phyloP scores from a whole-genome alignment of 2,797 vertebrate species.

The Gambusia yucatana region DNA sequence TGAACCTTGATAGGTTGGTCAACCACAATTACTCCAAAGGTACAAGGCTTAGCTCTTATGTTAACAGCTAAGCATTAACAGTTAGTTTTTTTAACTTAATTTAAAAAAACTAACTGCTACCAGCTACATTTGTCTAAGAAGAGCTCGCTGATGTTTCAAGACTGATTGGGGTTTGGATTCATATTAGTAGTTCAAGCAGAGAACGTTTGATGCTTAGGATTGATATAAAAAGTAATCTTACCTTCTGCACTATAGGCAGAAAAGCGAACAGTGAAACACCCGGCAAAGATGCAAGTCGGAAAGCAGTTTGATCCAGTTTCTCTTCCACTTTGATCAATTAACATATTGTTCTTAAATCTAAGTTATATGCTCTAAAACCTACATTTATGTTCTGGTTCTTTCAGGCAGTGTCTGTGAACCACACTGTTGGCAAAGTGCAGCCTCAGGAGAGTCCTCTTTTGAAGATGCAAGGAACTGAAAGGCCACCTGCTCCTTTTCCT shows the following conservation, averaged over 20 bases:
- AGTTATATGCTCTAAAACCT: background rate
- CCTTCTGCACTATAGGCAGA: background rate
- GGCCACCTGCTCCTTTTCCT: constrained; percentile 63
- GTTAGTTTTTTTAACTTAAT: no score
- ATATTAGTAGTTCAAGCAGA: background rate
- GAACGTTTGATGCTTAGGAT: background rate
- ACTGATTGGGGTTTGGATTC: background rate
- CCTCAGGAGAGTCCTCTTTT: constrained; percentile 62
- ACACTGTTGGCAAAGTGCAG: constrained; percentile 62
- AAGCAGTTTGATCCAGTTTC: background rate
- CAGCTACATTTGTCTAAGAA: background rate
- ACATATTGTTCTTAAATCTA: background rate
- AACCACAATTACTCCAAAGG: no score
- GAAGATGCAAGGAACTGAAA: constrained; percentile 52
- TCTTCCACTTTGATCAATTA: background rate
- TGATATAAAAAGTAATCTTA: background rate
- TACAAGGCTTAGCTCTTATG: no score
- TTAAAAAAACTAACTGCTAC: background rate
- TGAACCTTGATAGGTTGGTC: no score
- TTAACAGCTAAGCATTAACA: no score
- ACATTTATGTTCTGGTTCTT: background rate
- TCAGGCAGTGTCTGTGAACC: constrained; percentile 84
- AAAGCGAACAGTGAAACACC: background rate
- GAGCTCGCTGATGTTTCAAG: background rate
- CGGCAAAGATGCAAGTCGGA: background rate